These are phyloP conservation scores for Phengaris arion DNA, from an alignment of 2,888 invertebrate genomes.

Conservation along the genomic window DNA sequence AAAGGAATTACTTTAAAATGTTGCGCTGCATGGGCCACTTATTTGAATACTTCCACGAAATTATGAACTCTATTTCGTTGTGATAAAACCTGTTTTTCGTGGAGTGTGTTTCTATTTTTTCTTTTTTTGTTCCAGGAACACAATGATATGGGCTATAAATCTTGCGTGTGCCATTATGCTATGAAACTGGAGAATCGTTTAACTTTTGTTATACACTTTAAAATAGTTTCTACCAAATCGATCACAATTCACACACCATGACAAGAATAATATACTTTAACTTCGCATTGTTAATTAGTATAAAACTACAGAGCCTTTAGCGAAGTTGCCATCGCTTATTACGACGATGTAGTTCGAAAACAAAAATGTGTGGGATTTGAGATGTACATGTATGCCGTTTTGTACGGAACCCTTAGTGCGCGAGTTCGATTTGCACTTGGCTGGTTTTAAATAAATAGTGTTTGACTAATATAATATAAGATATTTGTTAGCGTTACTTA, in stretches of 20 bases:
- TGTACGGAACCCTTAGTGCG: no score
- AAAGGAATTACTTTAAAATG: conserved; percentile 1
- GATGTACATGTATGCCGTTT: no score
- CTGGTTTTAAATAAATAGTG: no score
- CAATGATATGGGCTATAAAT: conserved; percentile 25
- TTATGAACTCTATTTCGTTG: neutral
- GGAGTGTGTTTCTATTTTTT: neutral
- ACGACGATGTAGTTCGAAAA: no score
- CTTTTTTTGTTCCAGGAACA: conserved; percentile 13
- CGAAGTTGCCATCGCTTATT: no score
- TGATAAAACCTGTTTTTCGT: neutral
- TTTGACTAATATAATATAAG: no score
- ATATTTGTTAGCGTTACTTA: no score
- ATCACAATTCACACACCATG: neutral
- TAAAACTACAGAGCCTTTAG: neutral
- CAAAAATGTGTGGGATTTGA: no score
- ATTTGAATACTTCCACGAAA: neutral
- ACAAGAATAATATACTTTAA: neutral
- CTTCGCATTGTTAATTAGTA: neutral
- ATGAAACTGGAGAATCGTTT: conserved; percentile 24
- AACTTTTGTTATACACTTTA: conserved; percentile 11
- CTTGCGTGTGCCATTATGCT: conserved; percentile 24
- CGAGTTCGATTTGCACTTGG: no score
- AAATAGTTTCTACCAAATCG: conserved; percentile 32
- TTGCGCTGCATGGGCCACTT: conserved; percentile 10